A percentile compares a stretch with the other conserved stretches of the same genome.
Conservation (phyloP, 2,888 invertebrate species). For the Caradrina kadenii region DNA sequence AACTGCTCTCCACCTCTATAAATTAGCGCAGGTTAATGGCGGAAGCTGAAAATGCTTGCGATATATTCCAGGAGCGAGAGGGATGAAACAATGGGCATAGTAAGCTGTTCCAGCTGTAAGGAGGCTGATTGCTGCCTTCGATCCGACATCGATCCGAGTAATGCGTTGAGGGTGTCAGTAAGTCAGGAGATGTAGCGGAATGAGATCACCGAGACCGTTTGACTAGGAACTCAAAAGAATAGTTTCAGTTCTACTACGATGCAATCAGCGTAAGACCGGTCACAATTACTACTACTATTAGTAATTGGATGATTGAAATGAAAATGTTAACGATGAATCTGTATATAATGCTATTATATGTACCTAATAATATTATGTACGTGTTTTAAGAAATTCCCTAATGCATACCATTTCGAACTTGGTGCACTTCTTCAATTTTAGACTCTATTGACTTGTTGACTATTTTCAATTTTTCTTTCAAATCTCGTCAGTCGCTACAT, state of each 20-base stretch:
- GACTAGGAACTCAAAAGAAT: not conserved
- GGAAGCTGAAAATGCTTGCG: constrained; percentile 59
- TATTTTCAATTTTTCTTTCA: not conserved
- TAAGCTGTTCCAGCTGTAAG: constrained; percentile 74
- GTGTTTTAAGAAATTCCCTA: not conserved
- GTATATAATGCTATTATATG: not conserved
- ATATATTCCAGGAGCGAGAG: constrained; percentile 48
- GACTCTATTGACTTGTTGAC: not conserved
- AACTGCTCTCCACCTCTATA: constrained; percentile 23
- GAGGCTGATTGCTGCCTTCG: constrained; percentile 80
- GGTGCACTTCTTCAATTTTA: not conserved
- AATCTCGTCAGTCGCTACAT: constrained; percentile 28
- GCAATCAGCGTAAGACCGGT: not conserved
- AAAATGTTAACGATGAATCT: not conserved
- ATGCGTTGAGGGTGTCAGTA: constrained; percentile 59
- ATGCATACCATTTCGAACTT: not conserved
- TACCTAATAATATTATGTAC: too few species aligned
- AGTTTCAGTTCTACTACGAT: too few species aligned
- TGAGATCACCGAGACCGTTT: not conserved
- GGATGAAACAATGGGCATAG: constrained; percentile 67
- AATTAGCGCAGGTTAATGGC: constrained; percentile 34
- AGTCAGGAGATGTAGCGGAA: constrained; percentile 27
- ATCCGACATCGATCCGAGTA: constrained; percentile 85
- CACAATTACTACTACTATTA: not conserved
- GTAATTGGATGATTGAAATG: too few species aligned